These are phyloP conservation scores for Acleris cristana DNA, from an alignment of 2,888 invertebrate species.

Conservation along the genomic window DNA sequence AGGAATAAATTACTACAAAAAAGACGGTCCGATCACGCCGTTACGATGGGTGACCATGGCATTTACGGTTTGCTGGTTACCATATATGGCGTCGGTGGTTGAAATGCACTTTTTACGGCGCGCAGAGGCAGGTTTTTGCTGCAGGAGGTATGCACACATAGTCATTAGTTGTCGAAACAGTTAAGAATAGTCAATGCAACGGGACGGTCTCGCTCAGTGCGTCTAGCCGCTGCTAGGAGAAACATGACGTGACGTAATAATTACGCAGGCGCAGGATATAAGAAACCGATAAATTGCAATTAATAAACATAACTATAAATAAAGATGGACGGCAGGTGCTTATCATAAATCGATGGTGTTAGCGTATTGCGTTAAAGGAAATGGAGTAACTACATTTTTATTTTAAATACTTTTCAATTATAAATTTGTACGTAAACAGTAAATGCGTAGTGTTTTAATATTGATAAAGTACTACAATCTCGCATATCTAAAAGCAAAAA, in stretches of 20 bases:
- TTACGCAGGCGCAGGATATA: slow-evolving; percentile 15
- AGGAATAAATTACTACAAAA: slow-evolving; percentile 73
- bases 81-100: slow-evolving; percentile 63
- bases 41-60: slow-evolving; percentile 80
- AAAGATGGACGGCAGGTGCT: slow-evolving; percentile 10
- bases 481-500: background rate
- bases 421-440: background rate
- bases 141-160: slow-evolving; percentile 45
- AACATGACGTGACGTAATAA: slow-evolving; percentile 33
- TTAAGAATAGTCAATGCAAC: slow-evolving; percentile 53
- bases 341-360: background rate
- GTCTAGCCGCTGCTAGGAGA: slow-evolving; percentile 19
- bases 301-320: slow-evolving; percentile 1
- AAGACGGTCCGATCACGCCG: slow-evolving; percentile 67
- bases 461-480: background rate
- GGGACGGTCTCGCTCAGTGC: slow-evolving; percentile 45
- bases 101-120: slow-evolving; percentile 67
- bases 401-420: too few relatives aligned
- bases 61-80: slow-evolving; percentile 77
- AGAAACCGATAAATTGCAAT: slow-evolving; percentile 17
- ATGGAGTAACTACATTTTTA: too few relatives aligned
- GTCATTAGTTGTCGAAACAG: slow-evolving; percentile 59
- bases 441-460: background rate
- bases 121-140: slow-evolving; percentile 41
- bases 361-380: too few relatives aligned